Evolutionary conservation across 2,113 vertebrate genomes (phyloP).

Genomic region (Illadopsis cleaveri): DNA sequence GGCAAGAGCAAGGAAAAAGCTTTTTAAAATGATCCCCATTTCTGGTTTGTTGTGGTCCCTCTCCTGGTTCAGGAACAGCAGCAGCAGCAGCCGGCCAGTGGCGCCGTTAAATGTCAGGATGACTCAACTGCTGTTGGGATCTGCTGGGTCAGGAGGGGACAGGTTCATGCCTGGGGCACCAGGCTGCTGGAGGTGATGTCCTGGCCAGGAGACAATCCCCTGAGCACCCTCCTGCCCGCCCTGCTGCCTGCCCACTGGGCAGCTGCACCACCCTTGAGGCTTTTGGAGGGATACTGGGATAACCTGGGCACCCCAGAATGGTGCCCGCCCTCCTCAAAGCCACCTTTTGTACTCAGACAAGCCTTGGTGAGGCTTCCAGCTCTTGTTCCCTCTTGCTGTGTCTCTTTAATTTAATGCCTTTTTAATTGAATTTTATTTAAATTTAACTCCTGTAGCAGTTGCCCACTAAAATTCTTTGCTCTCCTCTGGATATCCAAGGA

Average conservation of each 20-base stretch:
- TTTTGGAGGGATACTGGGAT: neutral
- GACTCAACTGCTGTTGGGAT: conserved; percentile 39
- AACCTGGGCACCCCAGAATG: neutral
- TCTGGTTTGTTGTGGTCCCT: neutral
- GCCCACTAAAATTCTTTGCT: neutral
- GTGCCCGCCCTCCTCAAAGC: neutral
- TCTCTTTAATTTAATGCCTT: neutral
- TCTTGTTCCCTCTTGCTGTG: neutral
- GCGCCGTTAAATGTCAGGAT: neutral
- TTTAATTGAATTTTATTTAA: neutral
- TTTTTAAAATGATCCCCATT: neutral
- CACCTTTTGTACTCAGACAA: neutral
- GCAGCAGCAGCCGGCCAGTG: neutral
- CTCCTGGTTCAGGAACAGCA: neutral
- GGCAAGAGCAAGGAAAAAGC: neutral
- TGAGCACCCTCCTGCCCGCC: neutral
- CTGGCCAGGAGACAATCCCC: neutral
- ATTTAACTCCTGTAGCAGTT: neutral
- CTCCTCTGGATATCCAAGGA: neutral
- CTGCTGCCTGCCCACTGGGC: neutral
- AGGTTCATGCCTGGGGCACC: conserved; percentile 15
- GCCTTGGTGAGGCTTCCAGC: neutral
- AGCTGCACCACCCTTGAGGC: neutral
- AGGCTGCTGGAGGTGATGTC: conserved; percentile 31
- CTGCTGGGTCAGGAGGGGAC: conserved; percentile 31